These are phyloP conservation scores for Cryptotermes secundus DNA, from an alignment of 1,140 invertebrate species.

Conservation along the genomic window DNA sequence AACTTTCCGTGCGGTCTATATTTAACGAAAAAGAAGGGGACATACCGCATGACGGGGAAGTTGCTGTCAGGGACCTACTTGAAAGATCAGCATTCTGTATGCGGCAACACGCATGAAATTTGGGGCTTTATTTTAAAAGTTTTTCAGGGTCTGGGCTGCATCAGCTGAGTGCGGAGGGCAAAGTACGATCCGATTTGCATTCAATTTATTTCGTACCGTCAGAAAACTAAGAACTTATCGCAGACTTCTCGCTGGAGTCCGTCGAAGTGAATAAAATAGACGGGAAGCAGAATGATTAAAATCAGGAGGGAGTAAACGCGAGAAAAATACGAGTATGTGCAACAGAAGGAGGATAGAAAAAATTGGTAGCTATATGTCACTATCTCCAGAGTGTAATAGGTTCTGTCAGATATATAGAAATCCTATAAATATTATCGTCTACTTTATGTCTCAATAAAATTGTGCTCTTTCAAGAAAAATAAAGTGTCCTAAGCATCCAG, in stretches of 20 bases:
- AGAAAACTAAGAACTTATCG: not conserved
- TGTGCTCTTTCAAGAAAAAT: no score
- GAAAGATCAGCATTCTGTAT: not conserved
- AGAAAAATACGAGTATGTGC: not conserved
- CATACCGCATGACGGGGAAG: no score
- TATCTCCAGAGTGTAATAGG: not conserved
- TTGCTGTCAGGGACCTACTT: no score
- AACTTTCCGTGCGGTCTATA: no score
- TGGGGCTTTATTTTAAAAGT: not conserved
- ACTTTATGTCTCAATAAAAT: no score
- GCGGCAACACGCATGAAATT: not conserved
- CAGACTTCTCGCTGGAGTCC: not conserved
- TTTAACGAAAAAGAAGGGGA: no score
- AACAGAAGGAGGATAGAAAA: not conserved
- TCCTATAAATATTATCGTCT: not conserved
- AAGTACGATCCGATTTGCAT: slow-evolving; percentile 12
- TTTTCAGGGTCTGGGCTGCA: not conserved
- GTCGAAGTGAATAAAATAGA: not conserved
- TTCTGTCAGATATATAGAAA: not conserved
- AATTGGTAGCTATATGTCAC: not conserved
- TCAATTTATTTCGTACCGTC: slow-evolving; percentile 8
- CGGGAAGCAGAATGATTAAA: not conserved
- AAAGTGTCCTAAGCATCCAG: no score
- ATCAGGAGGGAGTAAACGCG: not conserved
- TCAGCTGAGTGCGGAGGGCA: not conserved